These are phyloP conservation scores for Hyposmocoma kahamanoa DNA, from an alignment of 1,140 invertebrate species.

Conservation along the genomic window DNA sequence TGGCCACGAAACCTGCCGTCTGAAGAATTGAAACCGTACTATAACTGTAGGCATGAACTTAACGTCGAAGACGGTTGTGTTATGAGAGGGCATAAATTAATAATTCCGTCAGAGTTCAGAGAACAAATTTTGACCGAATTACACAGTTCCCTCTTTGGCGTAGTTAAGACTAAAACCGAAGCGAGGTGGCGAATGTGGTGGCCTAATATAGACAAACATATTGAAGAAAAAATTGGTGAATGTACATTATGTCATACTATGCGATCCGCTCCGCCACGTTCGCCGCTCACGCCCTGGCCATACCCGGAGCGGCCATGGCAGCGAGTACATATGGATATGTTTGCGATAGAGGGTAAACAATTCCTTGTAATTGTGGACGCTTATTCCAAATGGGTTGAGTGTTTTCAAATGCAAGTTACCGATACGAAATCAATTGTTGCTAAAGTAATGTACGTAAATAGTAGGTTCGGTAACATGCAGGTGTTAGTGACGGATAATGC, in stretches of 20 bases:
- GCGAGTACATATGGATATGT: slow-evolving; percentile 3
- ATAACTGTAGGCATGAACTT: not conserved
- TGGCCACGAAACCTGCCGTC: not conserved
- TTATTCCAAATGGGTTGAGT: slow-evolving; percentile 4
- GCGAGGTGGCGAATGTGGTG: slow-evolving; percentile 10
- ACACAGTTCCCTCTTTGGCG: slow-evolving; percentile 23
- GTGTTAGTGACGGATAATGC: slow-evolving; percentile 3
- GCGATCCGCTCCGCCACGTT: not conserved
- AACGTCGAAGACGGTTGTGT: slow-evolving; percentile 1
- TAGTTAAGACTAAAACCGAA: slow-evolving; percentile 26
- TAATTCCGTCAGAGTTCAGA: slow-evolving; percentile 19
- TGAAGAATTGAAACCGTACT: not conserved
- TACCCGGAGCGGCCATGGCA: not conserved
- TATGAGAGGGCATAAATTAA: slow-evolving; percentile 9
- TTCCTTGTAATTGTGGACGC: slow-evolving; percentile 1
- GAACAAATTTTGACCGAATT: slow-evolving; percentile 18
- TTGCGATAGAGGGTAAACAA: not conserved
- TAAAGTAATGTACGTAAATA: not conserved
- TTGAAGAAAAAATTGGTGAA: slow-evolving; percentile 15
- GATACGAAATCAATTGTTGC: not conserved
- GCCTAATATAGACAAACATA: slow-evolving; percentile 22
- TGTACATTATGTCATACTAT: not conserved
- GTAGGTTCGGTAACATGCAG: not conserved
- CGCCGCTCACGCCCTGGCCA: slow-evolving; percentile 2
- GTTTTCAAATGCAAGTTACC: not conserved